Evolutionary conservation across 2,797 vertebrate genomes (phyloP).

Genomic region (Lacerta viridis): DNA sequence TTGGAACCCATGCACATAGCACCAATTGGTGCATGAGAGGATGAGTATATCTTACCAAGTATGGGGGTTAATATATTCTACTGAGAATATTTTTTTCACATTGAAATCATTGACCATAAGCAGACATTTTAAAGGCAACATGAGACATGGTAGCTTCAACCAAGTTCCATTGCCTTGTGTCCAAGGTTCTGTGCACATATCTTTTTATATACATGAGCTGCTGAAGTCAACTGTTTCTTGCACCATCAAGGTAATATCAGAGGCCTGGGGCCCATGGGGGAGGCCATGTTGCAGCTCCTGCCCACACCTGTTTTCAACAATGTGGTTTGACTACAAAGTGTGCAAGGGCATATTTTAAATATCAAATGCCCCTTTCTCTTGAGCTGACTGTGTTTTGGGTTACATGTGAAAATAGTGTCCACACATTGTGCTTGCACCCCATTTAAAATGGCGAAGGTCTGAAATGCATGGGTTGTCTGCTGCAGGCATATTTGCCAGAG

Average conservation of each 20-base stretch:
- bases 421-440: neutral
- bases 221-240: neutral
- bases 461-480: neutral
- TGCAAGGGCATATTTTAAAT: neutral
- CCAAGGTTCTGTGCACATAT: neutral
- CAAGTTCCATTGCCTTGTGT: neutral
- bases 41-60: neutral
- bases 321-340: neutral
- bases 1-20: neutral
- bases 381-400: neutral
- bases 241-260: neutral
- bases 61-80: neutral
- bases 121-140: neutral
- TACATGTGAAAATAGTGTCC: neutral
- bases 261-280: too few relatives aligned
- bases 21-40: neutral
- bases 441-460: conserved; percentile 11
- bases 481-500: conserved; percentile 1
- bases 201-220: neutral
- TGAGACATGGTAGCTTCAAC: neutral
- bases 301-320: neutral
- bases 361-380: neutral
- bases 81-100: neutral
- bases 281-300: neutral
- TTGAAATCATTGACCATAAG: neutral